Evolutionary conservation across 2,888 invertebrate genomes (phyloP), one percentile per base, ranked within the genome.

Genomic region (Hemicrepidius hirtus): DNA sequence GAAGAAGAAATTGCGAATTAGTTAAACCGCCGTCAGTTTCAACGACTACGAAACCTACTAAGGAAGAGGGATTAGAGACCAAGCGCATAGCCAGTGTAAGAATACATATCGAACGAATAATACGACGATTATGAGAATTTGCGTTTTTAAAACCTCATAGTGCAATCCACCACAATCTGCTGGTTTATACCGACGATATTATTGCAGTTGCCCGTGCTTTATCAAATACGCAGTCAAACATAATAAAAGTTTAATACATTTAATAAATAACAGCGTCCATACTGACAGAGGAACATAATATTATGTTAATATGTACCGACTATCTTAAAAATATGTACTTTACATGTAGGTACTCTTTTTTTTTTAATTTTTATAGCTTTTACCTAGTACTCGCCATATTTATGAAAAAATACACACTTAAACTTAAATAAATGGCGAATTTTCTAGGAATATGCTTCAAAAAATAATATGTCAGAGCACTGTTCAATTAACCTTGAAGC

Each of bases 31-130:
- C 77, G 46, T 71, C 69, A 46, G 79, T 79, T 20, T 64, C 16
- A 41, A 20, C 64, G 28, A 41, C 20, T 37, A 9, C 21, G 40
- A 75, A 73, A 70, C 55, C 59, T 18, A 44, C 73, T 21, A 73
- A 73, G 66, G 16, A 41, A 21, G 73, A 79, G 64, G 79, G 73
- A 5, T n/a, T 59, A 41, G 44, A 77, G 65, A 67, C 60, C 4
- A 77, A 77, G 68, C 32, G 64, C 37, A 77, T 80, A 18, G 77
- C 77, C 7, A 65, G 72, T 44, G 57, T 76, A 37, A 63, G 78
- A 18, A 77, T 79, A 46, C 79, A 79, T 40, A 71, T 78, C 46
- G 79, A 79, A 73, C 50, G 78, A 28, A 75, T 78, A 3, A 79
- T 79, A 9, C 16, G 73, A 44, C 57, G 77, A 69, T 9, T 79